phyloP scores from a whole-genome alignment of 1,140 invertebrate species.

The Magallana angulata region DNA sequence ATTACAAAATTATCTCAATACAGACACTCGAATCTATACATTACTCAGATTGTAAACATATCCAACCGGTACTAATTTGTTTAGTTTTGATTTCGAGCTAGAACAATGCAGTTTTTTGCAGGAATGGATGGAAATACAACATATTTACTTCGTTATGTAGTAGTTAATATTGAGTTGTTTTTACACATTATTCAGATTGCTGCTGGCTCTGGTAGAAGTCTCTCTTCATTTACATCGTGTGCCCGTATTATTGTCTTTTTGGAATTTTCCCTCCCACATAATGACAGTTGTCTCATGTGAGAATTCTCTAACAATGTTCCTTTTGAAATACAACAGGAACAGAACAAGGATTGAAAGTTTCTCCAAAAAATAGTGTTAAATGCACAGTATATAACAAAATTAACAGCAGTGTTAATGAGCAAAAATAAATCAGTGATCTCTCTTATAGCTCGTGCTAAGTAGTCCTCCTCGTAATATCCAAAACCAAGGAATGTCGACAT shows the following conservation, averaged over 20 bases:
- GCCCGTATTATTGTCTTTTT: background rate
- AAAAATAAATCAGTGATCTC: constrained; percentile 88
- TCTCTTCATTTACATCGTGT: background rate
- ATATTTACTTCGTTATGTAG: too few relatives aligned
- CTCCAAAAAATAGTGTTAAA: constrained; percentile 40
- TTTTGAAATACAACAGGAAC: constrained; percentile 35
- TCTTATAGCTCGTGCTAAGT: constrained; percentile 81
- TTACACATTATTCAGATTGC: background rate
- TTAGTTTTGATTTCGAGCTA: too few relatives aligned
- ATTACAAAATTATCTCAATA: too few relatives aligned
- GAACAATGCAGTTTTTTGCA: too few relatives aligned
- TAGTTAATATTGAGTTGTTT: too few relatives aligned
- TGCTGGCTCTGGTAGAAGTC: constrained; percentile 6
- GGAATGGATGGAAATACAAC: too few relatives aligned
- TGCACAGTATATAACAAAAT: constrained; percentile 88
- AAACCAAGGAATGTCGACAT: constrained; percentile 80
- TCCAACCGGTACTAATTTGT: too few relatives aligned
- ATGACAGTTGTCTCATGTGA: constrained; percentile 4
- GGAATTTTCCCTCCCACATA: constrained; percentile 3
- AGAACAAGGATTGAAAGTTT: constrained; percentile 29
- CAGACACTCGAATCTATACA: too few relatives aligned
- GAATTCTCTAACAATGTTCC: constrained; percentile 31
- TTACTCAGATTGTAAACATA: too few relatives aligned
- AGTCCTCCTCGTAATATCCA: constrained; percentile 74
- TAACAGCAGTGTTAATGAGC: constrained; percentile 86